Evolutionary conservation across 2,888 invertebrate species (phyloP).

Genomic region (Panopea generosa): DNA sequence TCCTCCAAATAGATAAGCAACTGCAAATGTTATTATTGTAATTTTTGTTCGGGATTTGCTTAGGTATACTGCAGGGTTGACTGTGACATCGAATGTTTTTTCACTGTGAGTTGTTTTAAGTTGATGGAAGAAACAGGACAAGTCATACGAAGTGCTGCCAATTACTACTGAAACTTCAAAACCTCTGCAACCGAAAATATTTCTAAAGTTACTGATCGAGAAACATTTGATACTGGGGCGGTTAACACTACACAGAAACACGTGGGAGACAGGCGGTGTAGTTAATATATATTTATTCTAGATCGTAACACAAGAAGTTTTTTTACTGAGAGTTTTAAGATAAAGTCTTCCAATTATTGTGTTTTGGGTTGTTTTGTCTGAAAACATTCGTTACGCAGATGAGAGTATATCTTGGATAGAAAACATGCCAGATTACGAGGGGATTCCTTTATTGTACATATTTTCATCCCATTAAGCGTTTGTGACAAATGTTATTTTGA

Average conservation of each 20-base stretch:
- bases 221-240: conserved; percentile 24
- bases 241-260: conserved; percentile 34
- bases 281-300: too few species aligned
- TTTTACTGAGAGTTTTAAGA: too few species aligned
- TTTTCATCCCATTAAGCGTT: too few species aligned
- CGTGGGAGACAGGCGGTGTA: conserved; percentile 33
- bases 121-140: conserved; percentile 36
- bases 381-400: too few species aligned
- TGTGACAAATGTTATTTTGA: too few species aligned
- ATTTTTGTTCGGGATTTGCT: conserved; percentile 45
- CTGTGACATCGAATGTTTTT: conserved; percentile 34
- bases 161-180: conserved; percentile 38
- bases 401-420: too few species aligned
- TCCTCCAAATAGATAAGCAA: conserved; percentile 44
- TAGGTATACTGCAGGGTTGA: conserved; percentile 24
- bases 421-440: too few species aligned
- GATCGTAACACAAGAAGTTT: too few species aligned
- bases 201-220: conserved; percentile 29
- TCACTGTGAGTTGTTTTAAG: background rate
- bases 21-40: conserved; percentile 49
- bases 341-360: too few species aligned
- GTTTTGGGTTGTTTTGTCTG: too few species aligned
- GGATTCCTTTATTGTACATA: too few species aligned
- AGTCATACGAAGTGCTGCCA: conserved; percentile 24
- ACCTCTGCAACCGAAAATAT: conserved; percentile 14